A percentile compares a stretch with the other conserved stretches of the same genome.
Conservation (phyloP, 2,888 invertebrate genomes). For the Stenurella melanura region DNA sequence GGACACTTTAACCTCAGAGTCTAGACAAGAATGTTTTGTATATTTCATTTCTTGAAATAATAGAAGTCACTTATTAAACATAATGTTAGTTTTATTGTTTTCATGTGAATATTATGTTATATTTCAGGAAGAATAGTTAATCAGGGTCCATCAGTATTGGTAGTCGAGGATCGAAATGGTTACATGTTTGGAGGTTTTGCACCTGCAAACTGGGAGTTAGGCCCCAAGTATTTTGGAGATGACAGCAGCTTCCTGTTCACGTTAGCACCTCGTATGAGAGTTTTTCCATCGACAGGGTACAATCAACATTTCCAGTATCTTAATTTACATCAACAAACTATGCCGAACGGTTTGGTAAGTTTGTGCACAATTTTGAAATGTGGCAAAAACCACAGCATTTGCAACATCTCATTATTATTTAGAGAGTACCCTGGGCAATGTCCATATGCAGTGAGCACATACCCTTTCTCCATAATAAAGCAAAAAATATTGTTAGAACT, state of each 20-base stretch:
- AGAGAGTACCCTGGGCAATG: too few species aligned
- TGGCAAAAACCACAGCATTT: too few species aligned
- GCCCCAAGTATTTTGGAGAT: constrained; percentile 86
- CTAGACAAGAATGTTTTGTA: too few species aligned
- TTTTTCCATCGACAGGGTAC: constrained; percentile 86
- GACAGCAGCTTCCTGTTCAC: constrained; percentile 90
- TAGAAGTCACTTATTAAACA: too few species aligned
- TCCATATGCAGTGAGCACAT: too few species aligned
- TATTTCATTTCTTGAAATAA: too few species aligned
- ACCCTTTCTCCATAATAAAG: too few species aligned
- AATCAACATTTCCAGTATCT: constrained; percentile 95
- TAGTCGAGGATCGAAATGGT: constrained; percentile 88
- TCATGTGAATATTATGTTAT: neutral
- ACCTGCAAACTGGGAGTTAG: constrained; percentile 83
- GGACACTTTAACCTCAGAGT: too few species aligned
- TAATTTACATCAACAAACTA: constrained; percentile 92
- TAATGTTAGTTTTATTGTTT: too few species aligned
- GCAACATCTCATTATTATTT: too few species aligned
- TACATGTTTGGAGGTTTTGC: constrained; percentile 95
- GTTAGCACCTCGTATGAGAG: constrained; percentile 85
- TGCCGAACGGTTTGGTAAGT: constrained; percentile 93
- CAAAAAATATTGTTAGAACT: too few species aligned
- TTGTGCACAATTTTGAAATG: too few species aligned
- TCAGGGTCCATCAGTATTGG: constrained; percentile 88
- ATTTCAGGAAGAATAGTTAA: constrained; percentile 82